phyloP scores from a whole-genome alignment of 1,140 invertebrate genomes.

The Achroia grisella region DNA sequence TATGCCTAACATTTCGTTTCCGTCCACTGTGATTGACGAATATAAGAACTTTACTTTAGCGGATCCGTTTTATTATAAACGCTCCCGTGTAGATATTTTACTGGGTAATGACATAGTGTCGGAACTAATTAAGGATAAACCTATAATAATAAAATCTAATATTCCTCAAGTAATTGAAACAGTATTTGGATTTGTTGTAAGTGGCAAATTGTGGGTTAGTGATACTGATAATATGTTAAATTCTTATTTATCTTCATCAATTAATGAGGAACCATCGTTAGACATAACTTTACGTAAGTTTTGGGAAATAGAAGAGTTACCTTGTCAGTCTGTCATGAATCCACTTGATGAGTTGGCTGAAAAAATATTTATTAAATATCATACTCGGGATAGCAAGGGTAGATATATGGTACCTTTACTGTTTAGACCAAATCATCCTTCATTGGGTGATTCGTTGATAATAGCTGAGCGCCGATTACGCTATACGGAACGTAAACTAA shows the following conservation, averaged over 20 bases:
- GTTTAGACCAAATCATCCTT: neutral
- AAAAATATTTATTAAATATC: neutral
- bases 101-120: no score
- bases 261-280: neutral
- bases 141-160: neutral
- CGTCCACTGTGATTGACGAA: neutral
- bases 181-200: no score
- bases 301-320: slow-evolving; percentile 1
- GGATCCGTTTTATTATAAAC: no score
- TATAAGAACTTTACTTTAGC: no score
- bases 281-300: neutral
- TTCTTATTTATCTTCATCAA: neutral
- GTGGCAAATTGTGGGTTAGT: no score
- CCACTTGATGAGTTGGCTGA: neutral
- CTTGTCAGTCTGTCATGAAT: neutral
- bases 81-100: no score
- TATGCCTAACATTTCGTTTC: neutral
- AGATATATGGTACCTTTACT: neutral
- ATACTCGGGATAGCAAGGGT: neutral
- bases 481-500: neutral
- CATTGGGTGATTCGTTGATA: neutral
- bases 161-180: no score
- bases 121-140: neutral
- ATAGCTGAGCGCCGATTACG: neutral
- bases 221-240: neutral